Percentiles rank a stretch among this genome's conserved stretches.
These are phyloP conservation scores for Nothoprocta perdicaria DNA, from an alignment of 2,113 vertebrate species.

Conservation along the genomic window DNA sequence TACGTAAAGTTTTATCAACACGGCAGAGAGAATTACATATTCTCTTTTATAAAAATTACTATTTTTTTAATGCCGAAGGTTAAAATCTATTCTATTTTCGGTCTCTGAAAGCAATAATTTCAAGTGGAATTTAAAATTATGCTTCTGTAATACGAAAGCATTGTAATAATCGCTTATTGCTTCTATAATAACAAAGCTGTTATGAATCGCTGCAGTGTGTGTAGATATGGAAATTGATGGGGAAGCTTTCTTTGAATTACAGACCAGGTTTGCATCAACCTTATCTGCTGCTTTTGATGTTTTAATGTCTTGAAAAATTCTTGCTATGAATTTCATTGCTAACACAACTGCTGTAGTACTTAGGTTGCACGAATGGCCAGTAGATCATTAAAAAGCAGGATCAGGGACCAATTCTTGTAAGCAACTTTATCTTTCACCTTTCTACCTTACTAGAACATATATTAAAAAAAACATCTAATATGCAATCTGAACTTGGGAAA, in stretches of 20 bases:
- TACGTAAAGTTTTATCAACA: conserved; percentile 15
- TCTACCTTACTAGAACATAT: not conserved
- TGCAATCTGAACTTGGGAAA: not conserved
- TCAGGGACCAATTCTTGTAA: not conserved
- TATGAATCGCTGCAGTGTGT: not conserved
- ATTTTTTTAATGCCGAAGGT: conserved; percentile 7
- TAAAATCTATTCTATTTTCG: conserved; percentile 42
- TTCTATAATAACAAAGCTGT: conserved; percentile 1
- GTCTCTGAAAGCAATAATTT: conserved; percentile 23
- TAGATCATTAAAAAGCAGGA: not conserved
- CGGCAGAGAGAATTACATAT: conserved; percentile 10
- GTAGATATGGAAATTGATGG: not conserved
- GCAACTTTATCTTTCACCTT: not conserved
- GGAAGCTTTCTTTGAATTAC: conserved; percentile 11
- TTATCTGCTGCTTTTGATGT: not conserved
- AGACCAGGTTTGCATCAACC: not conserved
- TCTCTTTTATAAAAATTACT: conserved; percentile 34
- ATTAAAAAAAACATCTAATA: not conserved
- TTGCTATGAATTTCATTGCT: not conserved
- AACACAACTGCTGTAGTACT: not conserved
- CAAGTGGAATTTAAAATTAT: conserved; percentile 29
- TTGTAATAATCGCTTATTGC: not conserved
- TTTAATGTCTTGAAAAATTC: not conserved
- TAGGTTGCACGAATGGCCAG: not conserved
- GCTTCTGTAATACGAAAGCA: conserved; percentile 27